These are phyloP conservation scores for Lamellibrachia columna DNA, from an alignment of 2,888 invertebrate species.

Conservation along the genomic window DNA sequence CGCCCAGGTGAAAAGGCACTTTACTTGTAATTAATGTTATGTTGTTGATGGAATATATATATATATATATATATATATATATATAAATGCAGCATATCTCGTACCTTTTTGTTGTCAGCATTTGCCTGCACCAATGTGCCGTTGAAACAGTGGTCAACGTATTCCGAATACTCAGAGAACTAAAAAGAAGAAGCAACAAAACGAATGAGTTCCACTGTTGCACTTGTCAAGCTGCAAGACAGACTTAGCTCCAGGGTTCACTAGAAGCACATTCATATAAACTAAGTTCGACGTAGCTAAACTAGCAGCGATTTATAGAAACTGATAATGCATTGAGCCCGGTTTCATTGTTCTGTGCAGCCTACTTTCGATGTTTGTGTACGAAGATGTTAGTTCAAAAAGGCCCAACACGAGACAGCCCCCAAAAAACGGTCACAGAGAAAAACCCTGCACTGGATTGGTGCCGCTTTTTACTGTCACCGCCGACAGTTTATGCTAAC, in stretches of 20 bases:
- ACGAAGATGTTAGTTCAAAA: not conserved
- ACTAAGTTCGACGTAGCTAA: not conserved
- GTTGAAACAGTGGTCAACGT: slow-evolving; percentile 86
- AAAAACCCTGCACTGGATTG: not conserved
- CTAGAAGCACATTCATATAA: not conserved
- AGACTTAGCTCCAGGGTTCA: not conserved
- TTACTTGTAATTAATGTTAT: not conserved
- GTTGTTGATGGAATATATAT: no score
- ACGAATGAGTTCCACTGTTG: not conserved
- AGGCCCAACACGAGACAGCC: not conserved
- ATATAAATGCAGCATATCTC: not conserved
- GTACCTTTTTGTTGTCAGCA: slow-evolving; percentile 66
- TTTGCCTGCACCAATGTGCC: slow-evolving; percentile 87
- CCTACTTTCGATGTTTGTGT: not conserved
- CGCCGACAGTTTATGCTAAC: not conserved
- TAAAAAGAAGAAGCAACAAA: slow-evolving; percentile 46
- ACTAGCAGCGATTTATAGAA: not conserved
- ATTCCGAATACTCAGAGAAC: slow-evolving; percentile 77
- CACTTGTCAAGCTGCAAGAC: not conserved
- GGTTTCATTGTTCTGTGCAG: not conserved
- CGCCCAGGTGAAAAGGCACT: not conserved
- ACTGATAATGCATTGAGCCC: not conserved
- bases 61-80: no score
- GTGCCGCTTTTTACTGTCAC: not conserved
- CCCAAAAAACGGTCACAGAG: not conserved